Evolutionary conservation across 2,888 invertebrate genomes (phyloP).

Genomic region (Boloria selene): DNA sequence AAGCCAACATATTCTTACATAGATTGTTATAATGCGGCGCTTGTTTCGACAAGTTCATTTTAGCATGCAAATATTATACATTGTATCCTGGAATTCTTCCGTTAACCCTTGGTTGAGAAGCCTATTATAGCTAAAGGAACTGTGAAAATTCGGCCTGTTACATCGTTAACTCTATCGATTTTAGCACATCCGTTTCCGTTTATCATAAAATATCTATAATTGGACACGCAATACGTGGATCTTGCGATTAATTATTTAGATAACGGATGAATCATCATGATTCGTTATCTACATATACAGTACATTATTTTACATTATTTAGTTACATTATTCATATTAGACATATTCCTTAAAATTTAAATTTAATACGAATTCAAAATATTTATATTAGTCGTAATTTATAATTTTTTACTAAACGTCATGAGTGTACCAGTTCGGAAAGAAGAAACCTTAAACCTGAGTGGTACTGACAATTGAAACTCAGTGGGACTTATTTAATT

Average conservation of each 20-base stretch:
- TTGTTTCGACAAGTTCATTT: constrained; percentile 11
- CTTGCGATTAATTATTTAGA: constrained; percentile 22
- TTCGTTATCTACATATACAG: too few relatives aligned
- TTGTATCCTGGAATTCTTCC: constrained; percentile 19
- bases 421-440: too few relatives aligned
- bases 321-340: too few relatives aligned
- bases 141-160: constrained; percentile 23
- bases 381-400: too few relatives aligned
- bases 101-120: constrained; percentile 10
- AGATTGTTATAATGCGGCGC: constrained; percentile 3
- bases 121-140: constrained; percentile 20
- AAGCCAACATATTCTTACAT: neutral
- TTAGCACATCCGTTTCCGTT: constrained; percentile 38
- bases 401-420: too few relatives aligned
- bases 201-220: constrained; percentile 32
- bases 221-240: constrained; percentile 32
- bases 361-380: too few relatives aligned
- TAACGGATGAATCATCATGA: constrained; percentile 24
- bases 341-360: too few relatives aligned
- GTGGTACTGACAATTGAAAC: too few relatives aligned
- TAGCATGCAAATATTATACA: constrained; percentile 19
- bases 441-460: too few relatives aligned
- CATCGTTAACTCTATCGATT: constrained; percentile 22
- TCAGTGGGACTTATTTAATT: too few relatives aligned
- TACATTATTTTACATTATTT: too few relatives aligned